Percentiles rank a stretch among this genome's conserved stretches.
Conservation (phyloP, 2,113 vertebrate genomes). For the Picathartes gymnocephalus region DNA sequence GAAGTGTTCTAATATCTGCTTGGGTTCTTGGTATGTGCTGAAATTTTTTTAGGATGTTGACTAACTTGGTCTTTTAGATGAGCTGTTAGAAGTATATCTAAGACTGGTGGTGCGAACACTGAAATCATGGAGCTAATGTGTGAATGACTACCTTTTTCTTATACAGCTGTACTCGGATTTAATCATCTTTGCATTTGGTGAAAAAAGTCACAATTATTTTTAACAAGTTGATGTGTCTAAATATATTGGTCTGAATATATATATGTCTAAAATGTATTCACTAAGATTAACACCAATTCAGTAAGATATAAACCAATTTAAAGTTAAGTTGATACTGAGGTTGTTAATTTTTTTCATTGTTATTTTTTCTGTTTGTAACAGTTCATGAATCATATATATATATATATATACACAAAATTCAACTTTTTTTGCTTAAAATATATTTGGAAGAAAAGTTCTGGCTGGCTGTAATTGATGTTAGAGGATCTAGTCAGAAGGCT, state of each 20-base stretch:
- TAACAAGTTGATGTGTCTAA: neutral
- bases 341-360: neutral
- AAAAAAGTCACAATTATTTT: neutral
- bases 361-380: neutral
- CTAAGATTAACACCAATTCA: neutral
- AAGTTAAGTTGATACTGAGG: neutral
- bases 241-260: neutral
- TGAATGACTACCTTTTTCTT: neutral
- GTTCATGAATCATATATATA: neutral
- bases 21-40: neutral
- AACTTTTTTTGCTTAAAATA: neutral
- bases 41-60: neutral
- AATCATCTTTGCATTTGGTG: neutral
- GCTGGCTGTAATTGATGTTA: neutral
- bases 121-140: neutral
- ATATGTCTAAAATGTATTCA: neutral
- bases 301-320: neutral
- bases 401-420: rapidly evolving
- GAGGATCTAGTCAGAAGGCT: neutral
- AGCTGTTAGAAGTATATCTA: neutral
- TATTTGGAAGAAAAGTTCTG: neutral
- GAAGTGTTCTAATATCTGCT: neutral
- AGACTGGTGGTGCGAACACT: neutral
- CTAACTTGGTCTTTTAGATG: neutral
- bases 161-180: neutral